A percentile compares a stretch with the other conserved stretches of the same genome.
Conservation (phyloP, 1,140 invertebrate species). For the Brachystomella parvula region DNA sequence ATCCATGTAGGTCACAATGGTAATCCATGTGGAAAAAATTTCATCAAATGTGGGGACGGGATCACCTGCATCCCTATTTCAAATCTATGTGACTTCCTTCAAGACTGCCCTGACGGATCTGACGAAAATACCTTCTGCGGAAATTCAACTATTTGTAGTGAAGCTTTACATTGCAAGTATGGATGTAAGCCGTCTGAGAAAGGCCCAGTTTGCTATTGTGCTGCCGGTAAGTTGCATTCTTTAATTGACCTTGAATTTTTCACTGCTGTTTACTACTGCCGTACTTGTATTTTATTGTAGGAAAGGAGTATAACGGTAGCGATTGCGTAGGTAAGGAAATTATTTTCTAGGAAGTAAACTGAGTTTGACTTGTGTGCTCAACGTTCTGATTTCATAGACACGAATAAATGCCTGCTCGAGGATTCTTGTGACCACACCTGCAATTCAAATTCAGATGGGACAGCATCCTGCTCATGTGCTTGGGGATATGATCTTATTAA, state of each 20-base stretch:
- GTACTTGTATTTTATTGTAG: conserved; percentile 44
- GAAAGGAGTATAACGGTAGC: conserved; percentile 57
- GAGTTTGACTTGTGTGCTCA: too few species aligned
- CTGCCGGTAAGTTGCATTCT: conserved; percentile 38
- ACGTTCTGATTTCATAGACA: conserved; percentile 49
- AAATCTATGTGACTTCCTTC: conserved; percentile 47
- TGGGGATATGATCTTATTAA: conserved; percentile 57
- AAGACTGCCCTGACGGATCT: conserved; percentile 42
- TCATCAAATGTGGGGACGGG: conserved; percentile 52
- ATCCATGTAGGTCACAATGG: conserved; percentile 44
- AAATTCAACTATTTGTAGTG: conserved; percentile 48
- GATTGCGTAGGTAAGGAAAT: conserved; percentile 52
- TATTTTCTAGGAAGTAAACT: not conserved
- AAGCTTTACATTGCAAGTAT: conserved; percentile 54
- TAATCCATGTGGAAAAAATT: conserved; percentile 52
- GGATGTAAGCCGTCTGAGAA: conserved; percentile 56
- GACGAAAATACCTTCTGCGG: conserved; percentile 44
- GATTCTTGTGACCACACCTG: conserved; percentile 72
- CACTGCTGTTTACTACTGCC: too few species aligned
- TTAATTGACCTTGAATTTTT: not conserved
- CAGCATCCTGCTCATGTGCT: conserved; percentile 65
- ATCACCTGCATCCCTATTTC: conserved; percentile 46
- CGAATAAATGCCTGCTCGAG: conserved; percentile 63
- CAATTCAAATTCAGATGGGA: conserved; percentile 56
- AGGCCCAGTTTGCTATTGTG: conserved; percentile 66